Evolutionary conservation across 2,888 invertebrate genomes (phyloP).

Genomic region (Cepaea hortensis): DNA sequence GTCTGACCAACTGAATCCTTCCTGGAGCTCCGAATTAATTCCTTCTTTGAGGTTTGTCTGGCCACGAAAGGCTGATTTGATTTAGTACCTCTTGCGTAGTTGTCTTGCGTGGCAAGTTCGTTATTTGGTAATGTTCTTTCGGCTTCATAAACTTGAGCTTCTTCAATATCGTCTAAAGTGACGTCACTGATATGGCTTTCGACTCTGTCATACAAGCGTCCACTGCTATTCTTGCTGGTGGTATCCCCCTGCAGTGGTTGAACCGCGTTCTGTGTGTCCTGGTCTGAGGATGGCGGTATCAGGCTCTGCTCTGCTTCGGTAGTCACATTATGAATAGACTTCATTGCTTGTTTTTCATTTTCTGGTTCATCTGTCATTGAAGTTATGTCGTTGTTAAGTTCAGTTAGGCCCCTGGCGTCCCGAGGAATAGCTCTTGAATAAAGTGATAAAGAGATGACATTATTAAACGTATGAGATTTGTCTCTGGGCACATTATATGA

Average conservation of each 20-base stretch:
- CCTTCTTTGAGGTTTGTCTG: background rate
- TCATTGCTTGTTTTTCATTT: background rate
- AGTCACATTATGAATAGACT: too few species aligned
- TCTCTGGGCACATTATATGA: too few species aligned
- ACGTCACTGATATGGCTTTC: slow-evolving; percentile 19
- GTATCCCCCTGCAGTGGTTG: background rate
- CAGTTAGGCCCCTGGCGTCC: slow-evolving; percentile 4
- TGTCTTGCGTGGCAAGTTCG: background rate
- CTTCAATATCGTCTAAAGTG: background rate
- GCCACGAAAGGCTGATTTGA: background rate
- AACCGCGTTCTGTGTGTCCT: background rate
- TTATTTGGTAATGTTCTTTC: background rate
- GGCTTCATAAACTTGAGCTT: background rate
- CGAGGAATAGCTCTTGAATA: background rate
- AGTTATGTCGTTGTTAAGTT: background rate
- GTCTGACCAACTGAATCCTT: background rate
- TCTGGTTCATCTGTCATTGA: background rate
- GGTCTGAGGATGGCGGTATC: too few species aligned
- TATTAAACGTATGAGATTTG: background rate
- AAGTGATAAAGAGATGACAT: background rate
- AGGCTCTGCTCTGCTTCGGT: background rate
- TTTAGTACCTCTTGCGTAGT: background rate
- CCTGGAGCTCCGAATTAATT: background rate
- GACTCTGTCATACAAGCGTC: background rate
- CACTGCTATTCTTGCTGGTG: background rate